Conservation (phyloP, 2,888 invertebrate species). For the Hypena proboscidalis region DNA sequence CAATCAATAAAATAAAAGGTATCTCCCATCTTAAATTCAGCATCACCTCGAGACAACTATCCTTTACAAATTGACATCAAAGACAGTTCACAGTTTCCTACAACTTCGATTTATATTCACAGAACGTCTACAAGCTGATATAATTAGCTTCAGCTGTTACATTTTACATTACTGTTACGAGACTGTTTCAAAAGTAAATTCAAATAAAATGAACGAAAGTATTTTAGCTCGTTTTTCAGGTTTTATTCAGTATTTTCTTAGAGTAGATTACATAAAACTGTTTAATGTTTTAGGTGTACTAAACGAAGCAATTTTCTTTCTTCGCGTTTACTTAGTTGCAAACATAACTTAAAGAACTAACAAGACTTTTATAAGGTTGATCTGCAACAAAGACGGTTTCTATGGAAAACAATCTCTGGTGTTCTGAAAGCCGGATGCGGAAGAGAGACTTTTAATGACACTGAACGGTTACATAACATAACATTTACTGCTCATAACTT, state of each 20-base stretch:
- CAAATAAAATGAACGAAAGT: constrained; percentile 28
- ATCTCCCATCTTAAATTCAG: too few species aligned
- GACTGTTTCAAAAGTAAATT: constrained; percentile 28
- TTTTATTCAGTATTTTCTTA: constrained; percentile 5
- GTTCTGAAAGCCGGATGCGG: too few species aligned
- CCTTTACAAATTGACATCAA: background rate
- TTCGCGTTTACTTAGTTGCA: too few species aligned
- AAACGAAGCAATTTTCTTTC: too few species aligned
- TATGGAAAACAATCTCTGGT: too few species aligned
- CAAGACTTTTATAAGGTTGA: too few species aligned
- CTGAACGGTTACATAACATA: too few species aligned
- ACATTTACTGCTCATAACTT: too few species aligned
- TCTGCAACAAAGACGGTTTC: too few species aligned
- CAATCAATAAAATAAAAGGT: background rate
- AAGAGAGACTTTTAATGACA: too few species aligned
- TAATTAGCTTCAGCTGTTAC: constrained; percentile 35
- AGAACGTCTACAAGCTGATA: constrained; percentile 25
- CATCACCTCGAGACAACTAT: background rate
- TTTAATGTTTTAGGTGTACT: background rate
- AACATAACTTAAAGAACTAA: too few species aligned
- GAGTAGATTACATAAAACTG: background rate
- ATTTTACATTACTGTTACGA: constrained; percentile 19
- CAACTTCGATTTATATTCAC: constrained; percentile 33
- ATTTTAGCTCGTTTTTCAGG: constrained; percentile 5
- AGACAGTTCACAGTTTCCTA: constrained; percentile 10